Evolutionary conservation across 2,113 vertebrate species (phyloP), one percentile per base, ranked within the genome.

Genomic region (Corythoichthys intestinalis): DNA sequence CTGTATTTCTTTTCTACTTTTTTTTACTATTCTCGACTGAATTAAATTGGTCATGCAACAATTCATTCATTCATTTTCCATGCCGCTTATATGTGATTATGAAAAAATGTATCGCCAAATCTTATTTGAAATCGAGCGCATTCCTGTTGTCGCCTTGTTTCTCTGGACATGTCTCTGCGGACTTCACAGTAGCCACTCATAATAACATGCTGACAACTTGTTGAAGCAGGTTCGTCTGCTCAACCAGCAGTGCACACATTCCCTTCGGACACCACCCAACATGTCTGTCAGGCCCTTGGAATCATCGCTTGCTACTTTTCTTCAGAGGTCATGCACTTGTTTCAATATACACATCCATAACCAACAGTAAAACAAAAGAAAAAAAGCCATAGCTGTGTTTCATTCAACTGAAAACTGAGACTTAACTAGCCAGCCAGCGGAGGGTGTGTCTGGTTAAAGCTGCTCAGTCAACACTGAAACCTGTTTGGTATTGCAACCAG

Each of bases 181-280:
- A 4, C 48, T 44, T 52, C n/a, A 34, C 52, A 34, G 4, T 53
- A 37, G 41, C 5, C 48, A 48, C 50, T 65, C 15, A 9, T 6
- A 14, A 9, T 12, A 39, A 47, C 62, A 12, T 28, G 70, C 20
- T 66, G 5, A 58, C 35, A 64, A 65, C 81, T 71, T 83, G 79
- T 78, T 63, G 0, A 28, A 77, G 53, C 83, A 80, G 68, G 75
- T 74, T 39, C 48, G n/a, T 73, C n/a, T 71, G 17, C 53, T 73
- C 57, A 63, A 41, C 37, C 66, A 68, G 56, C 17, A 44, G 17
- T 68, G 10, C 73, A 57, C 35, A 77, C 80, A 85, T 85, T 84
- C 84, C 68, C 1, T 48, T 68, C 0, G 17, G 57, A 73, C 62
- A 66, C 17, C 65, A 67, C 74, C 80, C 73, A 71, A 64, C 66